These are phyloP conservation scores for Drosophila kuntzei DNA, from an alignment of 2,888 invertebrate genomes.

Conservation along the genomic window DNA sequence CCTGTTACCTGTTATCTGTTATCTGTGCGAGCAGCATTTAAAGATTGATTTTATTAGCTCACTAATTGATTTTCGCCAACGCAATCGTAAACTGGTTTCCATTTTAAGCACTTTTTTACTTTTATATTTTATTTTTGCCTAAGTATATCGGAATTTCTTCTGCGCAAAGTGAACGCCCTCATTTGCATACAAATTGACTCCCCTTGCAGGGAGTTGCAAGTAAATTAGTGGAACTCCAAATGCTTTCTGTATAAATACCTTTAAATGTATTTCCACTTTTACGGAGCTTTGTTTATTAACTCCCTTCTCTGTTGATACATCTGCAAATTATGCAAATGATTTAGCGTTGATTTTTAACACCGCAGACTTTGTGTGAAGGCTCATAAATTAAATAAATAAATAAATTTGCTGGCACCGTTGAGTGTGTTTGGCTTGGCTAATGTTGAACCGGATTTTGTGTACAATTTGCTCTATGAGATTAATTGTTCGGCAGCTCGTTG, in stretches of 20 bases:
- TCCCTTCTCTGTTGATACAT: slow-evolving; percentile 64
- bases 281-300: slow-evolving; percentile 17
- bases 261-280: slow-evolving; percentile 22
- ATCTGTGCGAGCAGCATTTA: slow-evolving; percentile 10
- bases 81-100: slow-evolving; percentile 31
- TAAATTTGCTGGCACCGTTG: slow-evolving; percentile 39
- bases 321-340: slow-evolving; percentile 73
- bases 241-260: slow-evolving; percentile 19
- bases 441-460: slow-evolving; percentile 66
- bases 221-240: slow-evolving; percentile 49
- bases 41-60: slow-evolving; percentile 52
- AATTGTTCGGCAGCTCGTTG: slow-evolving; percentile 63
- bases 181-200: slow-evolving; percentile 65
- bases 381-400: slow-evolving; percentile 66
- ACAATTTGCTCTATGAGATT: slow-evolving; percentile 55
- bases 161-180: slow-evolving; percentile 53
- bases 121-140: neutral
- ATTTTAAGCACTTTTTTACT: neutral
- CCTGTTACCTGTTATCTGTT: slow-evolving; percentile 25
- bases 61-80: slow-evolving; percentile 47
- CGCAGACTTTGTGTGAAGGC: slow-evolving; percentile 55
- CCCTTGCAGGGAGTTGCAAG: slow-evolving; percentile 36
- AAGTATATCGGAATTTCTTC: slow-evolving; percentile 18
- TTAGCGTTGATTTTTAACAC: slow-evolving; percentile 65
- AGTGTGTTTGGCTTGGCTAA: slow-evolving; percentile 33